Base-by-base conservation (phyloP, 2,888 invertebrate species). In the Gortyna flavago region DNA sequence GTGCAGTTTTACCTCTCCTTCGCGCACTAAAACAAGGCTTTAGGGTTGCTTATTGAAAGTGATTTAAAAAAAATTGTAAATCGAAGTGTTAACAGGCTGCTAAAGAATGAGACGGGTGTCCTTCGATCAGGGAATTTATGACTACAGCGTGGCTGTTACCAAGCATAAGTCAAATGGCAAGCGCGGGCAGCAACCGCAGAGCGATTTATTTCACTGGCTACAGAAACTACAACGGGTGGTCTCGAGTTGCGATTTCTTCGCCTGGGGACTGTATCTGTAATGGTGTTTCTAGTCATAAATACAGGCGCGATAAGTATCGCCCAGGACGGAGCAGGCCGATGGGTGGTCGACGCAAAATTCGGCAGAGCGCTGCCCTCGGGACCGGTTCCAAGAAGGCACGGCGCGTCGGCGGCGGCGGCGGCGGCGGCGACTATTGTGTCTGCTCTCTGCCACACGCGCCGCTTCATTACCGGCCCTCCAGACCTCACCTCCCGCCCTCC, bases 271-370 rank as follows among this genome's bases (percentile, higher is more conserved):
- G 89, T 90, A 91, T 92, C 92, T 89, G 90, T 90, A 92, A 92
- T 93, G 92, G 92, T 91, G 93, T 94, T 94, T 94, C 95, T 95
- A 96, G 94, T 94, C 94, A 94, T 95, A 95, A 96, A 96, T 94
- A 95, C 92, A 91, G 94, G 93, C 93, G 94, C 93, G 96, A 95
- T 96, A 95, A 95, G 93, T 95, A 96, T 96, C 95, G 91, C 90
- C 88, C 88, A 84, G 81, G 89, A 80, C 80, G 90, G 92, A 84
- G 88, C 89, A 87, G 91, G 91, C 91, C 93, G 92, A 92, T 96
- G 96, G 96, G 96, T 96, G 96, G 96, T 95, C 96, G 96, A 90
- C 94, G 95, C 96, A 86, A 96, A 96, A 94, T 96, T 96, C 96
- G 96, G 96, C 95, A 92, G 95, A 94, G 93, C 95, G 93, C 92